A percentile compares a stretch with the other conserved stretches of the same genome.
Conservation (phyloP, 2,113 vertebrate species). For the Rhadina sibilatrix region DNA sequence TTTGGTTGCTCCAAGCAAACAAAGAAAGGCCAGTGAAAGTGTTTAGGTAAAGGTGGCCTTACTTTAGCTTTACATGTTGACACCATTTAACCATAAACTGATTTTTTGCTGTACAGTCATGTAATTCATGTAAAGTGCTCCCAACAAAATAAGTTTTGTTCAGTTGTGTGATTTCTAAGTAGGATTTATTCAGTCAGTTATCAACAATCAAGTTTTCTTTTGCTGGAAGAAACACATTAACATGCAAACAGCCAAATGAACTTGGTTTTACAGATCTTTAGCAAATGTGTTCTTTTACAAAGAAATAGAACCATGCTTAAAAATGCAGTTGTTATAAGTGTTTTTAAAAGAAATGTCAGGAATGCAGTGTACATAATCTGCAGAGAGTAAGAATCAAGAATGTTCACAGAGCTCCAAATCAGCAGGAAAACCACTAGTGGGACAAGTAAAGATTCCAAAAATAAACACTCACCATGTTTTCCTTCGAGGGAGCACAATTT, state of each 20-base stretch:
- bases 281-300: not conserved
- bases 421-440: not conserved
- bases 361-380: not conserved
- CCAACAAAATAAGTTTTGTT: not conserved
- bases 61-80: not conserved
- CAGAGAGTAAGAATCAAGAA: not conserved
- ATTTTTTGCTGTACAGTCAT: not conserved
- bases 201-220: not conserved
- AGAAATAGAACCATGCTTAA: not conserved
- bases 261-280: not conserved
- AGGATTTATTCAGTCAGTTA: not conserved
- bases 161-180: not conserved
- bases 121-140: not conserved
- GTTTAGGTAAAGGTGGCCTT: not conserved
- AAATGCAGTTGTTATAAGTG: not conserved
- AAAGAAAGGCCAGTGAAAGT: not conserved
- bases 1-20: not conserved
- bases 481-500: constrained; percentile 83
- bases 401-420: not conserved
- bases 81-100: not conserved
- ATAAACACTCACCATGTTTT: constrained; percentile 86
- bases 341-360: not conserved
- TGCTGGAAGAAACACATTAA: not conserved
- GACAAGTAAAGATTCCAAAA: not conserved
- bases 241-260: not conserved